Conservation (phyloP, 2,888 invertebrate species). For the Orthosia incerta region DNA sequence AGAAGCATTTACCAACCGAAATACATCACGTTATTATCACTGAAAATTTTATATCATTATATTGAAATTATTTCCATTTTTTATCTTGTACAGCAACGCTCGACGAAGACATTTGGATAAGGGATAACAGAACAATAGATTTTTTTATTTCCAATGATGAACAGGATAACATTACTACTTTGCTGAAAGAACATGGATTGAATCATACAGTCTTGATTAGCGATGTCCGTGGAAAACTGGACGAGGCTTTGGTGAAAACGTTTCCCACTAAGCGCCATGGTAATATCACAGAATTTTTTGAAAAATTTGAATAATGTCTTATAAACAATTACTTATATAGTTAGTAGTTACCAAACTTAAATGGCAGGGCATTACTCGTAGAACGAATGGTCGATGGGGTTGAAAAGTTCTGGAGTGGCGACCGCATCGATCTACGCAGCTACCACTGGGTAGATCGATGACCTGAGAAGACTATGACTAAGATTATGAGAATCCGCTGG, state of each 20-base stretch:
- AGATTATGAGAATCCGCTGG: too few relatives aligned
- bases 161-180: background rate
- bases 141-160: conserved; percentile 34
- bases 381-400: too few relatives aligned
- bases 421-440: too few relatives aligned
- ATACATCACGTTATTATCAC: background rate
- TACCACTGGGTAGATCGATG: too few relatives aligned
- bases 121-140: conserved; percentile 45
- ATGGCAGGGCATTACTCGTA: too few relatives aligned
- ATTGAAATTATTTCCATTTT: background rate
- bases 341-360: too few relatives aligned
- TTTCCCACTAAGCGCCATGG: conserved; percentile 20
- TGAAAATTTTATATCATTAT: background rate
- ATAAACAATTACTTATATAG: too few relatives aligned
- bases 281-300: conserved; percentile 3
- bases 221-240: conserved; percentile 12
- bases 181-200: conserved; percentile 9
- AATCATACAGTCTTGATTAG: conserved; percentile 17
- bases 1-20: background rate
- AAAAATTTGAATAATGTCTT: background rate
- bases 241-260: conserved; percentile 9
- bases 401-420: too few relatives aligned
- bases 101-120: conserved; percentile 47
- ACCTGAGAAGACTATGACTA: too few relatives aligned
- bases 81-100: background rate